Base-by-base conservation (phyloP, 2,113 vertebrate genomes). In the Rutilus rutilus region DNA sequence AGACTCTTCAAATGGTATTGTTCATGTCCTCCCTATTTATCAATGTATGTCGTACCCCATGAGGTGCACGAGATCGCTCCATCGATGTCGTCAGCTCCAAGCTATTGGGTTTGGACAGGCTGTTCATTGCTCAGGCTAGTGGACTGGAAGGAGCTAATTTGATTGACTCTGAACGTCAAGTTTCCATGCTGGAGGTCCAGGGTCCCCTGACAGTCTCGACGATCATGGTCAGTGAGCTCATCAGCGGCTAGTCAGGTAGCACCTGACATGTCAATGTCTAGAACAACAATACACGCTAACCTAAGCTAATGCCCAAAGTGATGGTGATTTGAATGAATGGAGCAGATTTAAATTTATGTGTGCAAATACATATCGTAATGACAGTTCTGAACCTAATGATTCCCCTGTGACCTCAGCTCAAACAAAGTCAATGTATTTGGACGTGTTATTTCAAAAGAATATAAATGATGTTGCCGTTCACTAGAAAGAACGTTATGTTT, bases 191-290 rank as follows among this genome's bases (percentile, higher is more conserved):
- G 90, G 87, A 89, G 89, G 87, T 90, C 90, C 50, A 2, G 79
- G 84, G 90, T 93, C 94, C 92, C 93, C 86, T 90, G 94, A 94
- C 93, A 92, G 92, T 88, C 33, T 59, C 89, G 90, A 90, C 89
- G 91, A 92, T 94, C 94, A 93, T 94, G 94, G 94, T 95, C 93
- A 94, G 94, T 92, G 93, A 93, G 90, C 88, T 90, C 93, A 94
- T 96, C 93, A 93, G 92, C 91, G 85, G 88, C 85, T 90, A 92
- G 91, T 94, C 93, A 93, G 90, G 92, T 92, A 92, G 91, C 94
- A 93, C 93, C 94, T 91, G 94, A 90, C 84, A 92, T 90, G 93
- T 94, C 94, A 92, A 94, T 93, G 91, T 90, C 83, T 74, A 69
- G 89, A 88, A 87, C 85, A 82, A 79, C 86, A 39, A 50, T 85